Conservation (phyloP, 2,888 invertebrate species). For the Eupithecia vulgata region DNA sequence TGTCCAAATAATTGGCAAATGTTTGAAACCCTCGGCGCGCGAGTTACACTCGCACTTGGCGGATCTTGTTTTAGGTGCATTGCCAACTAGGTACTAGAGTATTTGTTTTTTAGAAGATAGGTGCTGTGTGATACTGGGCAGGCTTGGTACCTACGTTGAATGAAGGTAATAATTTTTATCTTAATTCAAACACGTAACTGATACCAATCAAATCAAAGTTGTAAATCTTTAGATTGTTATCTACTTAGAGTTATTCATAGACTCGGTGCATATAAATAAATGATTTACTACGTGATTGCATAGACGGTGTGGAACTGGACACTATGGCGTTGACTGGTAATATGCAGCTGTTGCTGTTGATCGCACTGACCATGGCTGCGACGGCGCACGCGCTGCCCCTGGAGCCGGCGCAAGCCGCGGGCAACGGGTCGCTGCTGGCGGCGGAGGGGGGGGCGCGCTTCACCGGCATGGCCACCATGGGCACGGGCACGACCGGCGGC, state of each 20-base stretch:
- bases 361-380: neutral
- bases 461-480: conserved; percentile 29
- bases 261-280: neutral
- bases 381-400: neutral
- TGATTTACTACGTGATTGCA: neutral
- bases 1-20: no score
- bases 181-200: neutral
- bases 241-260: neutral
- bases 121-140: no score
- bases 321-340: neutral
- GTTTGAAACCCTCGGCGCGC: no score
- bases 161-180: neutral
- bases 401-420: neutral
- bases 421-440: conserved; percentile 19
- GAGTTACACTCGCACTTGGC: no score
- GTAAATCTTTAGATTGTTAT: neutral
- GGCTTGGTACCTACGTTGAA: no score
- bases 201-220: no score
- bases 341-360: conserved; percentile 1
- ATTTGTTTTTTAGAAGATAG: no score
- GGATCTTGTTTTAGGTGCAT: no score
- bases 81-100: no score
- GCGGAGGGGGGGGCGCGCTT: neutral
- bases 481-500: conserved; percentile 37
- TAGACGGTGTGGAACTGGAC: neutral